A percentile compares a stretch with the other conserved stretches of the same genome.
These are phyloP conservation scores for Rhopilema esculentum DNA, from an alignment of 30 jellyfish, hydroid and myxozoan genomes.

Conservation along the genomic window DNA sequence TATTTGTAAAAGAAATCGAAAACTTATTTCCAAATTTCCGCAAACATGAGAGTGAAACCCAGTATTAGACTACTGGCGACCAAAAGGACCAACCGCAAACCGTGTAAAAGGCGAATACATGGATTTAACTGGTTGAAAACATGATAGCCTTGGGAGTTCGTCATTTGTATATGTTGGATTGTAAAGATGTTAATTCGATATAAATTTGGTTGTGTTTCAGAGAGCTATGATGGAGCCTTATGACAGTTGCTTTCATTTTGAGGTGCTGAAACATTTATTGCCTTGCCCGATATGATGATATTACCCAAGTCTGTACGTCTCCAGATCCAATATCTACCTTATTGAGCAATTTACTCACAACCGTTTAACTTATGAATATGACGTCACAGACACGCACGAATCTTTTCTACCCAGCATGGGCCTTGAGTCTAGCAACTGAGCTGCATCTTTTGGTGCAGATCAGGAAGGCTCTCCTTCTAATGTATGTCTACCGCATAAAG, in stretches of 20 bases:
- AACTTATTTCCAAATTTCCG: no score
- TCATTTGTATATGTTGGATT: conserved; percentile 14
- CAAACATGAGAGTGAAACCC: no score
- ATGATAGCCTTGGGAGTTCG: not conserved
- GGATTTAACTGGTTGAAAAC: not conserved
- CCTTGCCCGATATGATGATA: not conserved
- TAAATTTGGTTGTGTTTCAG: not conserved
- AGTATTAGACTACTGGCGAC: not conserved
- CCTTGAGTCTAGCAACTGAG: not conserved
- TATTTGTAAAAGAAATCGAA: no score
- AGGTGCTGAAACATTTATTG: conserved; percentile 37
- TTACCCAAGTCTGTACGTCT: not conserved
- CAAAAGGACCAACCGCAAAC: not conserved
- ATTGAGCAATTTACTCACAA: not conserved
- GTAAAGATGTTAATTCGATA: conserved; percentile 47
- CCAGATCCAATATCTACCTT: not conserved
- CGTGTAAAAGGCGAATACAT: no score
- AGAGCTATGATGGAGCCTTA: not conserved
- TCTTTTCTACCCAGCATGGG: not conserved
- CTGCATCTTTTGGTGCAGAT: not conserved
- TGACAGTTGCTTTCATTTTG: conserved; percentile 14
- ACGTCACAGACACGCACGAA: not conserved
- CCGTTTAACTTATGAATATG: not conserved
- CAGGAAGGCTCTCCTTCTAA: not conserved
- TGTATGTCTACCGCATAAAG: not conserved